Conservation (phyloP, 2,113 vertebrate genomes). For the Gnathonemus longibarbis region DNA sequence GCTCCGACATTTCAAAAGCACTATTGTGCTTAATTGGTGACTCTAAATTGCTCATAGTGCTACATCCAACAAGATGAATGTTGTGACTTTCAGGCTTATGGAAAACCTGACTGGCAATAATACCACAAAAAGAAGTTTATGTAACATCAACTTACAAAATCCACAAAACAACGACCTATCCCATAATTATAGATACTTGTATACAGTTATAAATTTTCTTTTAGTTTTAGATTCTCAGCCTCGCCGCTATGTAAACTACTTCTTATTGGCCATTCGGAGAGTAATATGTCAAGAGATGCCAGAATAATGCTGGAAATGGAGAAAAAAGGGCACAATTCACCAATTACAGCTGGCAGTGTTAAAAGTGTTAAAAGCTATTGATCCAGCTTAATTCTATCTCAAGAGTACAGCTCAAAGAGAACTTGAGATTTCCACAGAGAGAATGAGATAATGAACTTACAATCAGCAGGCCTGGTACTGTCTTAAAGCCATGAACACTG, state of each 20-base stretch:
- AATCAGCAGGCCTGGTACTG: neutral
- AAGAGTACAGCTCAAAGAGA: conserved; percentile 33
- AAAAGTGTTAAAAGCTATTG: conserved; percentile 33
- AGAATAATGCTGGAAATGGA: neutral
- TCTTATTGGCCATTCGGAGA: neutral
- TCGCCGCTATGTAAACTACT: neutral
- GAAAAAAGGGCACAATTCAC: conserved; percentile 20
- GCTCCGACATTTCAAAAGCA: neutral
- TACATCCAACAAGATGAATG: neutral
- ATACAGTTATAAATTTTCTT: neutral
- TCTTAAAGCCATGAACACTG: neutral
- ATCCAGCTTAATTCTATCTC: conserved; percentile 30
- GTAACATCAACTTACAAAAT: neutral
- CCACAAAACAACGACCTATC: neutral
- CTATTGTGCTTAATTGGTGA: neutral
- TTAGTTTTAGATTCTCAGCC: neutral
- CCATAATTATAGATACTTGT: neutral
- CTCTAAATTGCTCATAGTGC: neutral
- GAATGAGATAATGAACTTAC: conserved; percentile 14
- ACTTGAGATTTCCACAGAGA: conserved; percentile 19
- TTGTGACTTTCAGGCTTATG: neutral
- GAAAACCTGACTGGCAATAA: neutral
- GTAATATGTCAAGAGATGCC: neutral
- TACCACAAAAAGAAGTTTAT: neutral
- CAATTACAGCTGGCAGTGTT: conserved; percentile 35